These are phyloP conservation scores for Alsophila aescularia DNA, from an alignment of 2,888 invertebrate species.

Conservation along the genomic window DNA sequence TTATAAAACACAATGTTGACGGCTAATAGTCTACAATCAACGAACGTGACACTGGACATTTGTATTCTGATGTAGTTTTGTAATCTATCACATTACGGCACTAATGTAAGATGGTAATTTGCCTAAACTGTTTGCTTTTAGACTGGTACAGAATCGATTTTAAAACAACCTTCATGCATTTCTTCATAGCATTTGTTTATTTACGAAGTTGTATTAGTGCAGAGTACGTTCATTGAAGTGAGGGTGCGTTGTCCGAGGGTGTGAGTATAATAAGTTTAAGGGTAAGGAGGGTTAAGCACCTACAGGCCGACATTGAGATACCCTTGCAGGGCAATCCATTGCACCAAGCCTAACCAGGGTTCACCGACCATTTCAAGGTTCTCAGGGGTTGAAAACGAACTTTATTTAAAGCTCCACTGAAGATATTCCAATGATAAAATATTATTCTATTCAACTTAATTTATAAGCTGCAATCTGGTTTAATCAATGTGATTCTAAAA, in stretches of 20 bases:
- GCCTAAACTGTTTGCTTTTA: too few relatives aligned
- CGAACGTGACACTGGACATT: too few relatives aligned
- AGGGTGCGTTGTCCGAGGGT: conserved; percentile 49
- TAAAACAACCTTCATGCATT: conserved; percentile 17
- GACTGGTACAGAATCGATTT: background rate
- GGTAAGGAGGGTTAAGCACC: conserved; percentile 75
- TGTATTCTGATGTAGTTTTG: too few relatives aligned
- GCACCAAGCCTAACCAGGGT: conserved; percentile 51
- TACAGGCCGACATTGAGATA: conserved; percentile 77
- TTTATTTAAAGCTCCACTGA: conserved; percentile 24
- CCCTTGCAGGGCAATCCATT: conserved; percentile 79
- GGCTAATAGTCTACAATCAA: too few relatives aligned
- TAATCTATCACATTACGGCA: too few relatives aligned
- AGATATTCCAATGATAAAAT: conserved; percentile 19
- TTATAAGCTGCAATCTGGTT: conserved; percentile 5
- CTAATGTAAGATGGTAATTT: too few relatives aligned
- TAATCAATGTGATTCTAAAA: conserved; percentile 16
- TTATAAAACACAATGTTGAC: too few relatives aligned
- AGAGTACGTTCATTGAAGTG: conserved; percentile 49
- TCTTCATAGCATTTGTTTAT: conserved; percentile 53
- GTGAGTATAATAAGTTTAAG: conserved; percentile 78
- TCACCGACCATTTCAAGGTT: conserved; percentile 52
- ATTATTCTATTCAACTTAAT: conserved; percentile 14
- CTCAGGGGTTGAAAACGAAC: conserved; percentile 28
- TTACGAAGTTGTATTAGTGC: conserved; percentile 53